These are phyloP conservation scores for Clistopyga incitator DNA, from an alignment of 2,888 invertebrate species.

Conservation along the genomic window DNA sequence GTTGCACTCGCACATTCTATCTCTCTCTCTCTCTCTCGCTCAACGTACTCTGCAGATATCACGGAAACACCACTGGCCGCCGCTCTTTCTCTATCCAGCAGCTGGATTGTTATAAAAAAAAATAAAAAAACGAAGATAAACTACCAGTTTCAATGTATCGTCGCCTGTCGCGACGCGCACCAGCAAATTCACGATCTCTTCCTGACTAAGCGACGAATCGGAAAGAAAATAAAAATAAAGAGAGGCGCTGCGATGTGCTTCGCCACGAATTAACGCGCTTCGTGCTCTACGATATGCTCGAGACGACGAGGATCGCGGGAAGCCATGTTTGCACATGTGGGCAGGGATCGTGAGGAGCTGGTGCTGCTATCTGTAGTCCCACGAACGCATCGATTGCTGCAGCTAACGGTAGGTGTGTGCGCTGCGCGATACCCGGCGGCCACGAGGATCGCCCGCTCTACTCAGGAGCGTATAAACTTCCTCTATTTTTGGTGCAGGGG, in stretches of 20 bases:
- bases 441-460: slow-evolving; percentile 54
- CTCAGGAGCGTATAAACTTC: slow-evolving; percentile 63
- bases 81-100: background rate
- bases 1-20: slow-evolving; percentile 6
- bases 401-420: slow-evolving; percentile 56
- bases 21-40: background rate
- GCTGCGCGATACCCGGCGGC: slow-evolving; percentile 41
- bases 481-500: background rate
- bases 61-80: slow-evolving; percentile 1
- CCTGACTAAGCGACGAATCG: background rate
- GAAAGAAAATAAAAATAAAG: no score
- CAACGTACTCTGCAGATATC: slow-evolving; percentile 34
- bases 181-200: background rate
- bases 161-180: background rate
- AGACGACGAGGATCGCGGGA: slow-evolving; percentile 64
- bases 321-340: slow-evolving; percentile 82
- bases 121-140: no score
- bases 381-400: slow-evolving; percentile 59
- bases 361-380: slow-evolving; percentile 77
- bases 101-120: no score
- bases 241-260: background rate
- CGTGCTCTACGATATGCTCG: slow-evolving; percentile 60
- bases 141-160: background rate
- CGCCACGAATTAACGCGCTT: slow-evolving; percentile 14
- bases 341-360: slow-evolving; percentile 73